Base-by-base conservation (phyloP, 2,888 invertebrate genomes). In the Lasioglossum vierecki region DNA sequence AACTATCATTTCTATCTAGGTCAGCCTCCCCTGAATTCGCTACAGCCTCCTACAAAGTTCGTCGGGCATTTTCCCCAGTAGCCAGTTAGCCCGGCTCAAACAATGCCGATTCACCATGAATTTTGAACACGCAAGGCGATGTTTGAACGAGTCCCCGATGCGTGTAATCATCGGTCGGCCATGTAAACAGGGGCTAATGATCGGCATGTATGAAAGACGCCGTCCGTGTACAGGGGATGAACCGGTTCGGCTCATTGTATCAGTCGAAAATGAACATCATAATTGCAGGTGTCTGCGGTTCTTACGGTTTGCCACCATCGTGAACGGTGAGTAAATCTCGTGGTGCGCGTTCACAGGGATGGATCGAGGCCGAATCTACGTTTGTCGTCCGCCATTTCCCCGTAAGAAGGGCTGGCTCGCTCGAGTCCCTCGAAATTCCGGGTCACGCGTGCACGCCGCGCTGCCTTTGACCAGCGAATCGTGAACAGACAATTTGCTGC, bases 221-320 rank as follows among this genome's bases (percentile, higher is more conserved):
- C 8, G 63, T 22, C 18, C 35, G n/a, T 57, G 70, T 30, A 68
- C 35, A 46, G 73, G 63, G 46, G 72, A 18, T 70, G 71, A 85
- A 87, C 85, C 35, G 79, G 72, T 74, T 72, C n/a, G 4, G 30
- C 44, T 49, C n/a, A 35, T 76, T 35, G 72, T 68, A 72, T 79
- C 60, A 39, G 57, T 44, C 22, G 81, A 53, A 83, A 75, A 63
- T 82, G 86, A 73, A 82, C 84, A 79, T 90, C 87, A 82, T 86
- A 82, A 88, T 86, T 83, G 73, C 78, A 83, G 46, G 76, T 85
- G 81, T 83, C 82, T 78, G 88, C 76, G 89, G 89, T 82, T 81
- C 78, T 83, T 81, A 86, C 75, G 88, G 86, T 57, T 85, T 83
- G 78, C 86, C 88, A 57, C 83, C 72, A 84, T 89, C 85, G 86